Base-by-base conservation (phyloP, 2,113 vertebrate species). In the Cheilinus undulatus region DNA sequence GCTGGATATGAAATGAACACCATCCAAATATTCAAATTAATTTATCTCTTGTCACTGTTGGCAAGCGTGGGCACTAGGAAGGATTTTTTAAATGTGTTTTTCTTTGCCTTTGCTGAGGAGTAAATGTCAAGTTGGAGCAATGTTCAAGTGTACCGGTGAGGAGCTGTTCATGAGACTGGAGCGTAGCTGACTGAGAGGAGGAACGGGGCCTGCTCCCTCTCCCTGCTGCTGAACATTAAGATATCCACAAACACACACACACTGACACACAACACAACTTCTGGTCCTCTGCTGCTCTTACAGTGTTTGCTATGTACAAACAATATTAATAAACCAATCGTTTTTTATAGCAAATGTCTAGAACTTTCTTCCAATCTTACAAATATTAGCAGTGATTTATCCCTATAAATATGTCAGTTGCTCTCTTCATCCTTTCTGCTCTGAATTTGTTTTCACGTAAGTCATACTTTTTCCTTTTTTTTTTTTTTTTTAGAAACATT, bases 211-310 rank as follows among this genome's bases (percentile, higher is more conserved):
- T 64, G 73, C 78, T 83, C 86, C 73, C 74, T 74, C 85, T 80
- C 94, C 88, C 94, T 95, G 95, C 96, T 97, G 96, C 95, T 96
- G 94, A 92, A 89, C 74, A 42, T 42, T 6, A 46, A 60, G 57
- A 81, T 59, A 81, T 48, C 28, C 71, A 86, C 62, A 69, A 43
- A 70, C 57, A 59, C 57, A 67, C 46, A 82, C n/a, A 85, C 86
- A 84, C 64, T 58, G 52, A 84, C 80, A 80, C 80, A 86, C 73
- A 74, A 79, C 86, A 83, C 86, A 78, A 90, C 87, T 84, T 88
- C 82, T 83, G 68, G 92, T 94, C 94, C 92, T 93, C 77, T 91
- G 94, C 93, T 95, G 93, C 94, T 95, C 94, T 83, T 3, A 90
- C 87, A 89, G 87, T 90, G 92, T 94, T 95, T 26, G 73, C 92